A percentile compares a stretch with the other conserved stretches of the same genome.
phyloP scores from a whole-genome alignment of 2,888 invertebrate genomes.

The Trachelus troglodyta region DNA sequence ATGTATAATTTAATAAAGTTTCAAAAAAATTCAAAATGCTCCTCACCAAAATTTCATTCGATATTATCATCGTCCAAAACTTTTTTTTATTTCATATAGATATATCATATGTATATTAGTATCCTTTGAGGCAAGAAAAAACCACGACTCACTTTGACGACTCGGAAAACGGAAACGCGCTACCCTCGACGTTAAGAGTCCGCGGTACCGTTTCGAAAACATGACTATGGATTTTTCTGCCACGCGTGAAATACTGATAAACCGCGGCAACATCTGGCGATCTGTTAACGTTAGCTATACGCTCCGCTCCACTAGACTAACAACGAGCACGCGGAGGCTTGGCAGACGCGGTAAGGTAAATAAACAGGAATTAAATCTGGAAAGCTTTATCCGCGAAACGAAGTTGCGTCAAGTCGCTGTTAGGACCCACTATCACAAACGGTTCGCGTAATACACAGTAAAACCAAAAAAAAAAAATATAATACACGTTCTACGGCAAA shows the following conservation, averaged over 20 bases:
- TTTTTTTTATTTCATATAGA: too few relatives aligned
- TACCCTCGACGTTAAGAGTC: neutral
- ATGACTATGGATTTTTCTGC: constrained; percentile 52
- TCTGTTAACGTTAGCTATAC: constrained; percentile 55
- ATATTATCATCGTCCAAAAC: too few relatives aligned
- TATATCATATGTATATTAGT: too few relatives aligned
- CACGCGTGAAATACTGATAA: constrained; percentile 51
- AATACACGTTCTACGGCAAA: too few relatives aligned
- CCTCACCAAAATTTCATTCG: too few relatives aligned
- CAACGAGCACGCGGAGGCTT: constrained; percentile 24
- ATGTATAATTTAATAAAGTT: too few relatives aligned
- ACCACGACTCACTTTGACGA: neutral
- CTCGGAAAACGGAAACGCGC: neutral
- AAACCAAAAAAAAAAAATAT: too few relatives aligned
- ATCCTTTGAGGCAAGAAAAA: neutral
- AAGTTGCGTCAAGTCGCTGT: neutral
- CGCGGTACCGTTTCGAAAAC: constrained; percentile 21
- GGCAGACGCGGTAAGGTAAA: constrained; percentile 55
- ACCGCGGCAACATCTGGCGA: constrained; percentile 61
- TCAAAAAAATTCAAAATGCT: too few relatives aligned
- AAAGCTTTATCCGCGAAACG: constrained; percentile 46
- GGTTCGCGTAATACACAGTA: too few relatives aligned
- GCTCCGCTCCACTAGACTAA: constrained; percentile 20
- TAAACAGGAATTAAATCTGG: constrained; percentile 65
- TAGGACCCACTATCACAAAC: neutral